These are phyloP conservation scores for Timandra comae DNA, from an alignment of 2,888 invertebrate genomes.

Conservation along the genomic window DNA sequence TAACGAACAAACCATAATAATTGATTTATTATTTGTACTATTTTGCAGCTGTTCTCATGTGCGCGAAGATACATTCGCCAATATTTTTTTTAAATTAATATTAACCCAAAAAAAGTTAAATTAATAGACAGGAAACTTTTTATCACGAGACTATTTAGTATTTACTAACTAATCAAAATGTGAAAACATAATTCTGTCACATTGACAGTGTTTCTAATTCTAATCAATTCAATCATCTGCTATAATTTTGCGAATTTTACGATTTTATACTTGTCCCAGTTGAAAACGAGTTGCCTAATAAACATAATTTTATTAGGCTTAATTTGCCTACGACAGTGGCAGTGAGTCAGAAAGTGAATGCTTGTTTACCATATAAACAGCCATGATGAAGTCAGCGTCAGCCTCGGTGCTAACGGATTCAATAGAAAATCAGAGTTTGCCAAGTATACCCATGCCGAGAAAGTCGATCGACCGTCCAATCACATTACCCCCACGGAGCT, in stretches of 20 bases:
- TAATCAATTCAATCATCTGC: background rate
- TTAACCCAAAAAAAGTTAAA: no score
- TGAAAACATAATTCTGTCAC: background rate
- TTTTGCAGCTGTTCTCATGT: no score
- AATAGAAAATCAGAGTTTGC: conserved; percentile 39
- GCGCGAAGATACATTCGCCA: no score
- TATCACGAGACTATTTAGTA: background rate
- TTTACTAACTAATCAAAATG: no score
- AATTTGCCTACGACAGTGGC: conserved; percentile 9
- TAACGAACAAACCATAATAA: no score
- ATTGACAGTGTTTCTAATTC: no score
- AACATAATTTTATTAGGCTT: conserved; percentile 1
- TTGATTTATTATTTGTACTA: no score
- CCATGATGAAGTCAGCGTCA: conserved; percentile 21
- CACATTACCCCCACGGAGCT: background rate
- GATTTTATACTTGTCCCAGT: background rate
- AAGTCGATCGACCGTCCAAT: conserved; percentile 5
- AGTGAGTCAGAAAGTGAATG: conserved; percentile 15
- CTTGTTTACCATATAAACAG: conserved; percentile 12
- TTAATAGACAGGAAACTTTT: background rate
- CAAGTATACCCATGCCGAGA: conserved; percentile 27
- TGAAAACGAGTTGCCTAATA: conserved; percentile 2
- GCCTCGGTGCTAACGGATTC: conserved; percentile 29
- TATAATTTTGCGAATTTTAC: conserved; percentile 1
- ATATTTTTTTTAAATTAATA: no score